Evolutionary conservation across 1,140 invertebrate genomes (phyloP).

Genomic region (Myzus persicae): DNA sequence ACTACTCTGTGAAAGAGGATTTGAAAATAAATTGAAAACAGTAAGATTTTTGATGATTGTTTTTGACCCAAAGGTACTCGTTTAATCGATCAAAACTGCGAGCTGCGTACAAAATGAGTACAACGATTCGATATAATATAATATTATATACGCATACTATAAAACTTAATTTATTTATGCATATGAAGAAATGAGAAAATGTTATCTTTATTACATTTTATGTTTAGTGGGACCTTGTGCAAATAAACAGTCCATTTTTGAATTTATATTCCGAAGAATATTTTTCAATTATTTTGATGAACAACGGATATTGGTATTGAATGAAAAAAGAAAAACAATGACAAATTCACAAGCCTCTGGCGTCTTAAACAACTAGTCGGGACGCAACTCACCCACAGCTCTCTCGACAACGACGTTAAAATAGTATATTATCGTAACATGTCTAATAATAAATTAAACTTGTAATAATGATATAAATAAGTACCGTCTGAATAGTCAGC

Average conservation of each 20-base stretch:
- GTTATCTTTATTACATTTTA: background rate
- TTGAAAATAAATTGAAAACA: background rate
- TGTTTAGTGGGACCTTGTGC: background rate
- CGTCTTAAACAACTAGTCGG: too few species aligned
- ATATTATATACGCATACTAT: background rate
- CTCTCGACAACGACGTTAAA: too few species aligned
- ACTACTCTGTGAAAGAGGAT: background rate
- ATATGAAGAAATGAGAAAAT: background rate
- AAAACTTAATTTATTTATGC: background rate
- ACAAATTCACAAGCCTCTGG: too few species aligned
- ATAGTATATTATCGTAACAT: too few species aligned
- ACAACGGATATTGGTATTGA: too few species aligned
- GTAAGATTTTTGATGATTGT: background rate
- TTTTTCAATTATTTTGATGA: background rate
- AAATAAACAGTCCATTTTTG: background rate
- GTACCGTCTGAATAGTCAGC: conserved; percentile 81
- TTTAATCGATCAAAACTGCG: background rate
- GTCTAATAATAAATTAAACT: background rate
- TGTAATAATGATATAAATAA: background rate
- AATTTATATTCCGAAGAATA: background rate
- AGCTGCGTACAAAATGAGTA: background rate
- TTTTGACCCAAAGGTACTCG: background rate
- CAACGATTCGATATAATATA: background rate
- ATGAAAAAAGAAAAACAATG: too few species aligned
- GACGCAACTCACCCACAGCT: too few species aligned